Evolutionary conservation across 2,888 invertebrate genomes (phyloP).

Genomic region (Nemurella pictetii): DNA sequence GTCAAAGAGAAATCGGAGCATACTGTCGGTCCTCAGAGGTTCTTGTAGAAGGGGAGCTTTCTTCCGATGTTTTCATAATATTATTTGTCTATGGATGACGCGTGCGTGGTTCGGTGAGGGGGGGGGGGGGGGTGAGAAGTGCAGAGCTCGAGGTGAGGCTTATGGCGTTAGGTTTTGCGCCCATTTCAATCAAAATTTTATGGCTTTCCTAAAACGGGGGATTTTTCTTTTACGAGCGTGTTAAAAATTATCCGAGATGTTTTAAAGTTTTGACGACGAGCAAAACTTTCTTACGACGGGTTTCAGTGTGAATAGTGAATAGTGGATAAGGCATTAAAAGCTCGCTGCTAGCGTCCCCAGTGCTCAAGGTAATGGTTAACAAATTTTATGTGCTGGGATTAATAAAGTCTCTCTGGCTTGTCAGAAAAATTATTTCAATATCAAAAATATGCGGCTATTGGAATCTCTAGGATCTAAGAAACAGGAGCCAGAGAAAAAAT

Average conservation of each 20-base stretch:
- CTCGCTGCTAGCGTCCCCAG: background rate
- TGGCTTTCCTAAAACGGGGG: background rate
- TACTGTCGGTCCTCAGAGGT: background rate
- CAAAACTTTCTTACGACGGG: background rate
- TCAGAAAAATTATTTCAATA: no score
- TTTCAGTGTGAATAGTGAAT: background rate
- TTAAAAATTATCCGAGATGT: background rate
- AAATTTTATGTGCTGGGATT: background rate
- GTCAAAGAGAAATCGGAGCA: background rate
- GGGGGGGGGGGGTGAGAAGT: background rate
- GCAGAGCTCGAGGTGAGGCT: background rate
- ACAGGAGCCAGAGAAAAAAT: no score
- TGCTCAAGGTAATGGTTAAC: background rate
- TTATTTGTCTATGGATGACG: background rate
- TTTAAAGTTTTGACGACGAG: background rate
- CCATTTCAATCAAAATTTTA: background rate
- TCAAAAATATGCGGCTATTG: no score
- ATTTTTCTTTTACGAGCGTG: background rate
- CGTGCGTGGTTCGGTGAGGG: no score
- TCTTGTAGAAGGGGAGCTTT: background rate
- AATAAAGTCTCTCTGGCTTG: no score
- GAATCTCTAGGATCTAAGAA: no score
- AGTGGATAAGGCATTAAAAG: background rate
- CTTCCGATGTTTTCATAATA: background rate
- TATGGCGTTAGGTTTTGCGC: background rate